Conservation (phyloP, 2,888 invertebrate genomes). For the Antheraea yamamai region DNA sequence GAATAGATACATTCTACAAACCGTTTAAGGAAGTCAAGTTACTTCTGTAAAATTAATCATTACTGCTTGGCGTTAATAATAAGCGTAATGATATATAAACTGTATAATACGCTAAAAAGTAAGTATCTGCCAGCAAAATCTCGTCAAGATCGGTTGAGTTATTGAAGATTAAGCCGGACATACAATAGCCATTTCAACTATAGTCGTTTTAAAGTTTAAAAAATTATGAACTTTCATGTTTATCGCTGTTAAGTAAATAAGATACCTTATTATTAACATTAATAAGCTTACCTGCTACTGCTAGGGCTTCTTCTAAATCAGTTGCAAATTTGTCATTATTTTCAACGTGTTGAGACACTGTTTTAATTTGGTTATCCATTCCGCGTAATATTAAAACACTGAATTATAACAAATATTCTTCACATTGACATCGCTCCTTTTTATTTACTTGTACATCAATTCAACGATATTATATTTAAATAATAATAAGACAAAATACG, state of each 20-base stretch:
- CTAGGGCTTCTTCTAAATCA: slow-evolving; percentile 64
- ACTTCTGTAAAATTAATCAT: too few species aligned
- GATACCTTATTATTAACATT: not conserved
- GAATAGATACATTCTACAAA: too few species aligned
- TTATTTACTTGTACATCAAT: not conserved
- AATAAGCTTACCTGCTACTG: slow-evolving; percentile 42
- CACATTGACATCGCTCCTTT: not conserved
- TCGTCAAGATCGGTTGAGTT: too few species aligned
- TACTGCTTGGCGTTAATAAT: too few species aligned
- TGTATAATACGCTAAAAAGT: too few species aligned
- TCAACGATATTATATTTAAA: not conserved
- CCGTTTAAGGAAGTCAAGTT: too few species aligned
- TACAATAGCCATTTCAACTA: too few species aligned
- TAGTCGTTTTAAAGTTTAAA: too few species aligned
- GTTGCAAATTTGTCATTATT: slow-evolving; percentile 42
- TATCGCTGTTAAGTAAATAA: not conserved
- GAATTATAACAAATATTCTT: slow-evolving; percentile 4
- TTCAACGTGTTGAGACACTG: slow-evolving; percentile 47
- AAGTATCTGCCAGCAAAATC: too few species aligned
- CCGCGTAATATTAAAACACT: slow-evolving; percentile 1
- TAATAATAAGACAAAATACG: not conserved
- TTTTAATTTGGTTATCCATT: slow-evolving; percentile 47
- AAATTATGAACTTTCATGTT: not conserved
- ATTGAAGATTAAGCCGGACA: too few species aligned
- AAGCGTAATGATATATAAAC: too few species aligned